Base-by-base conservation (phyloP, 2,888 invertebrate species). In the Nephrocerus scutellatus region DNA sequence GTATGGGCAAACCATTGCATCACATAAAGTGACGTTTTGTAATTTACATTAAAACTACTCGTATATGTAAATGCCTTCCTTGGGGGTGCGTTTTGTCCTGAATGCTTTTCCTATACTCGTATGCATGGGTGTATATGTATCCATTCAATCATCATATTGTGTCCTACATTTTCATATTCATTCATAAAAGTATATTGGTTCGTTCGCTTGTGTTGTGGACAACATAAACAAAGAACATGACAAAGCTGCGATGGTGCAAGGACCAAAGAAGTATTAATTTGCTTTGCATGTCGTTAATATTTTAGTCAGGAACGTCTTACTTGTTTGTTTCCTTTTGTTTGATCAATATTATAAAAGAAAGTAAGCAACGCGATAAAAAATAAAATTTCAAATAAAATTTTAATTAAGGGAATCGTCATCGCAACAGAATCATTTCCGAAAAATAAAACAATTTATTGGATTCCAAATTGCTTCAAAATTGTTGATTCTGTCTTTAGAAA, bases 261-360 rank as follows among this genome's bases (percentile, higher is more conserved):
- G n/a, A n/a, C n/a, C n/a, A n/a, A n/a, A n/a, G n/a, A n/a, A n/a
- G n/a, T n/a, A n/a, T 33, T 24, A 33, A 18, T 23, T 21, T 13
- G 24, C 33, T 13, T 33, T 23, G 15, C 13, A 12, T 10, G 30
- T 30, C 19, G 16, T 12, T 18, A 15, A 9, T 29, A 6, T 12
- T 32, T 32, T 5, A 12, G 22, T 24, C 19, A 23, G 30, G n/a
- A n/a, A n/a, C n/a, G n/a, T n/a, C n/a, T n/a, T n/a, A n/a, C n/a
- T n/a, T n/a, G n/a, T n/a, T n/a, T n/a, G 23, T 16, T 6, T 30
- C 19, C 6, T 38, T 13, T 39, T 39, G 56, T 56, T 56, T 56
- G 56, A 56, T 56, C 56, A 55, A 56, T 56, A 56, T n/a, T n/a
- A n/a, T n/a, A n/a, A n/a, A n/a, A n/a, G n/a, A n/a, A n/a, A n/a